Evolutionary conservation across 2,113 vertebrate genomes (phyloP).

Genomic region (Macrotus californicus): DNA sequence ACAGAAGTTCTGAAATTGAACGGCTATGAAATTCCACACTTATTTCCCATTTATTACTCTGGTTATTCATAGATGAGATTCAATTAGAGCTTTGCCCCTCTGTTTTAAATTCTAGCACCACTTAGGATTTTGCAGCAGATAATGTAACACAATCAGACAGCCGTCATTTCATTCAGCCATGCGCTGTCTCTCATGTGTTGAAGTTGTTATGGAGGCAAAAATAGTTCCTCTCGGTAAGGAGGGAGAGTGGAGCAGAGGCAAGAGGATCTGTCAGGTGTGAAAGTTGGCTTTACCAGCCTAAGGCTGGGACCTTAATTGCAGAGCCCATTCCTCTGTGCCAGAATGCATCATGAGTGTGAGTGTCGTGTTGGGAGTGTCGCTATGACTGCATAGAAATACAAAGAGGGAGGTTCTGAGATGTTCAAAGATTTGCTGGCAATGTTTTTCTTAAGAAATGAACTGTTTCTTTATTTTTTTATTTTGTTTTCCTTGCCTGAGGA

Average conservation of each 20-base stretch:
- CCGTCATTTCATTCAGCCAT: neutral
- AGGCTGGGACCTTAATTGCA: neutral
- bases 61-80: constrained; percentile 54
- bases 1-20: constrained; percentile 55
- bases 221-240: neutral
- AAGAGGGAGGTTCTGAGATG: neutral
- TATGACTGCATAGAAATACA: neutral
- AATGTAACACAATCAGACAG: constrained; percentile 31
- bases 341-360: neutral
- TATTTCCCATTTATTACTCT: constrained; percentile 59
- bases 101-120: constrained; percentile 3
- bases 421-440: neutral
- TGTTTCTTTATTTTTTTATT: neutral
- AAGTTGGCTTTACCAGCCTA: neutral
- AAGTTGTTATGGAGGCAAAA: constrained; percentile 10
- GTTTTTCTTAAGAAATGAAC: neutral
- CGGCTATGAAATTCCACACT: constrained; percentile 24
- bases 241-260: neutral
- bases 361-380: neutral
- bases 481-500: no score
- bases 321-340: neutral
- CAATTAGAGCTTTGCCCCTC: constrained; percentile 50
- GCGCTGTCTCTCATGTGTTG: neutral
- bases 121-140: neutral
- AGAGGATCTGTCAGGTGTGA: constrained; percentile 11